Evolutionary conservation across 2,888 invertebrate species (phyloP).

Genomic region (Orthosia cruda): DNA sequence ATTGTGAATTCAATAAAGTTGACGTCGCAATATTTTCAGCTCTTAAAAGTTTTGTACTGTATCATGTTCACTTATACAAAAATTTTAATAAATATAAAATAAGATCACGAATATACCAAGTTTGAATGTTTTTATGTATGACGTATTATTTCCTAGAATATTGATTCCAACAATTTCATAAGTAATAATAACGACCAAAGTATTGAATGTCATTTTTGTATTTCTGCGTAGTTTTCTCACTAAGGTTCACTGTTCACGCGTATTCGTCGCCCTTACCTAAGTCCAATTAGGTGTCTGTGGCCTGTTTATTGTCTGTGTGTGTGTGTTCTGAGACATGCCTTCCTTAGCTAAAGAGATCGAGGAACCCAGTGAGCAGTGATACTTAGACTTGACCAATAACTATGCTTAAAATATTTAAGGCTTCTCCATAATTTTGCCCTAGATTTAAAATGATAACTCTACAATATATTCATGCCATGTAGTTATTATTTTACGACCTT

Average conservation of each 20-base stretch:
- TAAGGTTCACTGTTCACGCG: conserved; percentile 55
- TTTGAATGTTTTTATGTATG: conserved; percentile 49
- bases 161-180: conserved; percentile 54
- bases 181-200: conserved; percentile 67
- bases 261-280: not conserved
- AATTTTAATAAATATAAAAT: conserved; percentile 54
- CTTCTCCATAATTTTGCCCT: conserved; percentile 46
- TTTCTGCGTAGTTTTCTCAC: conserved; percentile 53
- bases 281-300: not conserved
- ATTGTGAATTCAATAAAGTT: not conserved
- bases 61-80: conserved; percentile 65
- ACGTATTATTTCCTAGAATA: conserved; percentile 48
- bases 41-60: not conserved
- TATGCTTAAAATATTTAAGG: conserved; percentile 37
- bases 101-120: conserved; percentile 58
- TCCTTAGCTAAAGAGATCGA: conserved; percentile 14
- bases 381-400: conserved; percentile 58
- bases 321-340: conserved; percentile 8
- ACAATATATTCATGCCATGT: conserved; percentile 41
- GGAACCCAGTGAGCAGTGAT: conserved; percentile 50
- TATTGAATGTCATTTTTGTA: conserved; percentile 67
- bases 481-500: conserved; percentile 50
- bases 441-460: conserved; percentile 40
- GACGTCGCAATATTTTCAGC: not conserved
- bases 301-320: not conserved